A percentile compares a stretch with the other conserved stretches of the same genome.
Conservation (phyloP, 2,113 vertebrate genomes). For the Pedionomus torquatus region DNA sequence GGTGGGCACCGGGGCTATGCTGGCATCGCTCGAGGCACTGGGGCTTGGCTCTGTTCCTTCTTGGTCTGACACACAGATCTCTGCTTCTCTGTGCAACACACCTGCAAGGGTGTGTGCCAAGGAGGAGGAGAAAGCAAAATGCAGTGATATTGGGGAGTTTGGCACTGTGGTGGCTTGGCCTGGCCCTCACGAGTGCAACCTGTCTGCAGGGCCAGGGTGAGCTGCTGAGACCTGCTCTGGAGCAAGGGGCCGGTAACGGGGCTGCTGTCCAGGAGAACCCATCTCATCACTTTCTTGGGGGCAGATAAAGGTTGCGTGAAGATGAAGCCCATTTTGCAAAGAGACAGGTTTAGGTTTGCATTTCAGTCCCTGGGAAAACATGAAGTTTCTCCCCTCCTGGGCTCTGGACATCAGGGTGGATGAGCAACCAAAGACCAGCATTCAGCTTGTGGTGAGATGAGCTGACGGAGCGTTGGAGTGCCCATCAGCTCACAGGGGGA, state of each 20-base stretch:
- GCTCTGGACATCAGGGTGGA: not conserved
- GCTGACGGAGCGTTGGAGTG: not conserved
- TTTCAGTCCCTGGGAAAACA: not conserved
- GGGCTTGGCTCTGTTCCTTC: not conserved
- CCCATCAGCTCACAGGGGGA: not conserved
- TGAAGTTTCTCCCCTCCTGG: not conserved
- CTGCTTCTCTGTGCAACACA: not conserved
- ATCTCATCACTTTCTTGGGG: not conserved
- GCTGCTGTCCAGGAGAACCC: not conserved
- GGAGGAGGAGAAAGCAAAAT: not conserved
- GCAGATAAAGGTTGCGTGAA: not conserved
- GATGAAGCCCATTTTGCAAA: not conserved
- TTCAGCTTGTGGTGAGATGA: not conserved
- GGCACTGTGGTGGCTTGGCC: not conserved
- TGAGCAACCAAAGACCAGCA: not conserved
- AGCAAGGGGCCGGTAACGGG: fast-evolving
- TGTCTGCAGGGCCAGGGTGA: not conserved
- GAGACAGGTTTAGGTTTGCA: not conserved
- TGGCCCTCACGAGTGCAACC: not conserved
- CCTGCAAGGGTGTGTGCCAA: not conserved
- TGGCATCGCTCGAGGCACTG: fast-evolving
- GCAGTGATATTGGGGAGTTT: not conserved
- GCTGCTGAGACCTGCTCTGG: not conserved
- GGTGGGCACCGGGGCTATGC: not conserved
- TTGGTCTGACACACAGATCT: fast-evolving